Evolutionary conservation across 2,797 vertebrate species (phyloP), one percentile per base, ranked within the genome.

Genomic region (Microtus obscurus): DNA sequence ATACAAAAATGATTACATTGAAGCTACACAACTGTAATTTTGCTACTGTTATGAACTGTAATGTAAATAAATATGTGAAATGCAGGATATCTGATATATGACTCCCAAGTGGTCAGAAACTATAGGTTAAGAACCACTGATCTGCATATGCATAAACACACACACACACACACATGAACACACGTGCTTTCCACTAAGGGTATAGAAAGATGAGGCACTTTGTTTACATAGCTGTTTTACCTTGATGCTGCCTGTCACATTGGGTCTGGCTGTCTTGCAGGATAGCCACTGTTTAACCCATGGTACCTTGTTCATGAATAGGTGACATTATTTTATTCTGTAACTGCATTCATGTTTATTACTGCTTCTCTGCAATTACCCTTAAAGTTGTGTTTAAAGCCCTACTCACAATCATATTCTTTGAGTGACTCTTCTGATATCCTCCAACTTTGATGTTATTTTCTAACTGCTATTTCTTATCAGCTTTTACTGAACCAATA

Each of bases 371-470:
- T 83, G 80, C 17, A 95, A 40, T 89, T 92, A 51, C 23, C 37
- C 96, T 82, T 48, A 77, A 76, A 86, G 21, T 71, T 80, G 5
- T 92, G 73, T 82, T 87, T 87, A 91, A 92, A 94, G 25, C 23
- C 5, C 27, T 85, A 61, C 23, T 63, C 76, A 17, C 25, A 29
- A 78, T 78, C 11, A 9, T 10, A 59, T 25, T 29, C 37, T 89
- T 11, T 40, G 34, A n/a, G 31, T 74, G 48, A 67, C 86, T 40
- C 17, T n/a, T 67, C 25, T 43, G 56, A 56, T 67, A n/a, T 4
- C 45, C 8, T 56, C 16, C 51, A 45, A 14, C 63, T 80, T 82
- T 45, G 27, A 31, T 82, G 21, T 79, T 51, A 77, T 12, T 87
- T 4, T 76, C 25, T 92, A 79, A 51, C 61, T 92, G 23, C 45